These are phyloP conservation scores for Hololepta plana DNA, from an alignment of 2,888 invertebrate species.

Conservation along the genomic window DNA sequence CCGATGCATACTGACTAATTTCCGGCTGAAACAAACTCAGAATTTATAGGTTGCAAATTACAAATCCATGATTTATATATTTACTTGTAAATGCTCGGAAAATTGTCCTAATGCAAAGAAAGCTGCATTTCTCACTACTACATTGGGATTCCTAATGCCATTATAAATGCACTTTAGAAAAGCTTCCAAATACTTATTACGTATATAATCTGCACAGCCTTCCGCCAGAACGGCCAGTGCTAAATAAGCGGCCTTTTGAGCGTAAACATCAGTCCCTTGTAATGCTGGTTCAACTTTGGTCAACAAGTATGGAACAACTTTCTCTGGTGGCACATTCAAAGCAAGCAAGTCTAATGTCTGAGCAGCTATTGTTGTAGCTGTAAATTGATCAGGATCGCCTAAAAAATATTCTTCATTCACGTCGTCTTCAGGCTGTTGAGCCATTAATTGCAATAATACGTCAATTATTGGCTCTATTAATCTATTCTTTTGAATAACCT, in stretches of 20 bases:
- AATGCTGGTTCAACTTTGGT: slow-evolving; percentile 43
- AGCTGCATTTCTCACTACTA: slow-evolving; percentile 53
- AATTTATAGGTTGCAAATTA: background rate
- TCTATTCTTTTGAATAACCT: slow-evolving; percentile 45
- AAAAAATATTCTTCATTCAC: slow-evolving; percentile 45
- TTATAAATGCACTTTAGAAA: slow-evolving; percentile 51
- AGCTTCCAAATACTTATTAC: slow-evolving; percentile 47
- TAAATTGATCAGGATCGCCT: slow-evolving; percentile 41
- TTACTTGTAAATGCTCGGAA: slow-evolving; percentile 54
- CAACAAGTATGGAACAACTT: slow-evolving; percentile 52
- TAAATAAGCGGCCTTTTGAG: slow-evolving; percentile 53
- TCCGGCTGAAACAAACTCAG: slow-evolving; percentile 36
- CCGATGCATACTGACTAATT: slow-evolving; percentile 51
- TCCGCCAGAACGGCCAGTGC: slow-evolving; percentile 59
- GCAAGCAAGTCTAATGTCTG: slow-evolving; percentile 60
- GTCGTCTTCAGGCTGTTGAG: slow-evolving; percentile 38
- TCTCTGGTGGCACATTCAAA: slow-evolving; percentile 56
- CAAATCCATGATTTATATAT: background rate
- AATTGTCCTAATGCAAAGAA: slow-evolving; percentile 67
- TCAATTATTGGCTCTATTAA: slow-evolving; percentile 48
- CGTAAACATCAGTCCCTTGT: slow-evolving; percentile 37
- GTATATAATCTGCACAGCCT: slow-evolving; percentile 59
- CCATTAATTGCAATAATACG: slow-evolving; percentile 51
- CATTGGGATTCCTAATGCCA: slow-evolving; percentile 45
- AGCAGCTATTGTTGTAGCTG: slow-evolving; percentile 47